Percentiles rank a stretch among this genome's conserved stretches.
phyloP scores from a whole-genome alignment of 2,797 vertebrate genomes.

The Lemur catta region DNA sequence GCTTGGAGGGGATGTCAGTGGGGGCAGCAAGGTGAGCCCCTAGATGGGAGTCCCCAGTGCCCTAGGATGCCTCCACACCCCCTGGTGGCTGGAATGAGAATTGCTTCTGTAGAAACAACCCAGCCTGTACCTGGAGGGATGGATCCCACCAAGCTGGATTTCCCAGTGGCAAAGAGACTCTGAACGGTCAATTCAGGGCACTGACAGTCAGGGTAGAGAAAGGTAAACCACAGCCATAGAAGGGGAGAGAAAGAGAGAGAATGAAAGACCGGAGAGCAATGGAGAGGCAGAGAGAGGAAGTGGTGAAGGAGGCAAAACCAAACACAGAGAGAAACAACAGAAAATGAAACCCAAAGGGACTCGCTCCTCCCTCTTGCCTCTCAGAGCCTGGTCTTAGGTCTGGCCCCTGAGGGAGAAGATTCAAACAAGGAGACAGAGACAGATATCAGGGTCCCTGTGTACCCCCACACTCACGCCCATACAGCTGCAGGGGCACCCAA shows the following conservation, averaged over 20 bases:
- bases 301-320: too few relatives aligned
- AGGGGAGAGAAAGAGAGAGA: not conserved
- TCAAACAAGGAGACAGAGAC: not conserved
- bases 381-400: not conserved
- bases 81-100: not conserved
- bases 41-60: not conserved
- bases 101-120: not conserved
- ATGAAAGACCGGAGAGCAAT: not conserved
- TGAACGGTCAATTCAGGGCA: not conserved
- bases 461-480: not conserved
- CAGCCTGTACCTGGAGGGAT: not conserved
- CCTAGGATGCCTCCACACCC: too few relatives aligned
- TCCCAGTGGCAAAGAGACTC: not conserved
- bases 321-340: not conserved
- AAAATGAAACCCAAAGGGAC: not conserved
- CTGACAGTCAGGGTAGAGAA: not conserved
- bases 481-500: not conserved
- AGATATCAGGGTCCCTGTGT: not conserved
- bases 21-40: too few relatives aligned
- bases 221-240: not conserved
- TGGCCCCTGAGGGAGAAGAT: not conserved
- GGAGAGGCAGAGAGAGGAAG: not conserved
- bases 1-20: not conserved
- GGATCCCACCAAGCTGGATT: not conserved
- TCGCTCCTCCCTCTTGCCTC: accelerated